Conservation (phyloP, 2,888 invertebrate genomes). For the Synanthedon myopaeformis region DNA sequence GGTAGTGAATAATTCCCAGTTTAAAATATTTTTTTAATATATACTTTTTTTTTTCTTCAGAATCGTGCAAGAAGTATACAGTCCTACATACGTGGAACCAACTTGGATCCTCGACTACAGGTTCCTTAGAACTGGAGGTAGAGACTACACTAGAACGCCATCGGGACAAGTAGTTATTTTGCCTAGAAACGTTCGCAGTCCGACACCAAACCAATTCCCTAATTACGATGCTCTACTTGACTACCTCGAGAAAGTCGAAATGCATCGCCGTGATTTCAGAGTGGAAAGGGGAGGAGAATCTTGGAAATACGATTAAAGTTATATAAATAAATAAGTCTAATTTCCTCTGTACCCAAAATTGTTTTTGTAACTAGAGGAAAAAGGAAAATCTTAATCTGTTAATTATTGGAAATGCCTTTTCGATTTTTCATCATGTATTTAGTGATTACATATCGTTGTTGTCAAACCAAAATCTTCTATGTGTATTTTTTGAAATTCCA, state of each 20-base stretch:
- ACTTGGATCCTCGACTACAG: slow-evolving; percentile 49
- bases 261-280: slow-evolving; percentile 5
- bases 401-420: too few relatives aligned
- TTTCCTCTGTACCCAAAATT: too few relatives aligned
- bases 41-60: slow-evolving; percentile 16
- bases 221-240: slow-evolving; percentile 48
- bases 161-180: slow-evolving; percentile 52
- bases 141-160: slow-evolving; percentile 45
- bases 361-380: too few relatives aligned
- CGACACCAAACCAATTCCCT: slow-evolving; percentile 31
- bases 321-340: too few relatives aligned
- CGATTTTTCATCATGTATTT: too few relatives aligned
- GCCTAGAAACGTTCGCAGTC: slow-evolving; percentile 29
- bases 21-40: too few relatives aligned
- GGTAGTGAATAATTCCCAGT: too few relatives aligned
- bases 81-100: slow-evolving; percentile 48
- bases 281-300: neutral
- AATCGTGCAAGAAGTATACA: slow-evolving; percentile 39
- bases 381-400: too few relatives aligned
- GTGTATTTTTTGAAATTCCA: too few relatives aligned
- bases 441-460: too few relatives aligned
- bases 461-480: too few relatives aligned
- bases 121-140: slow-evolving; percentile 47
- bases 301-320: too few relatives aligned
- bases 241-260: slow-evolving; percentile 30